Evolutionary conservation across 2,113 vertebrate genomes (phyloP).

Genomic region (Myotis lucifugus): DNA sequence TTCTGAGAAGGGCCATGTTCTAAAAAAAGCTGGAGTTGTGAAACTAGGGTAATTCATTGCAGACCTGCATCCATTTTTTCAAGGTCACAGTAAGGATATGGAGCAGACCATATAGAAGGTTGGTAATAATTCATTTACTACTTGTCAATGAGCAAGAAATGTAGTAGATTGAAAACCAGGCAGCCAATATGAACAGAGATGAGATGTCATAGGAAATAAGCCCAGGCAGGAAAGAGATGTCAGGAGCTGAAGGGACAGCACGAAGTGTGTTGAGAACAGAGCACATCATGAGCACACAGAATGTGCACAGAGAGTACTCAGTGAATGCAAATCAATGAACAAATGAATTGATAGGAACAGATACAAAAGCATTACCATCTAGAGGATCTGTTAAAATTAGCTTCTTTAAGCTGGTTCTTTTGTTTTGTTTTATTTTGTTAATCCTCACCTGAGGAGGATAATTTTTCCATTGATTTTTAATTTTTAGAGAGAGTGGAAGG

Average conservation of each 20-base stretch:
- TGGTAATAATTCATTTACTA: background rate
- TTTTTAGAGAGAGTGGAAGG: too few relatives aligned
- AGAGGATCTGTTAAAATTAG: background rate
- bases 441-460: too few relatives aligned
- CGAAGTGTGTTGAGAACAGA: background rate
- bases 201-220: background rate
- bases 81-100: background rate
- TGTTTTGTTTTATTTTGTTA: too few relatives aligned
- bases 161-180: background rate
- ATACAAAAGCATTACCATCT: background rate
- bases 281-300: accelerated
- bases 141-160: background rate
- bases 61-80: background rate
- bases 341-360: background rate
- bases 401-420: background rate
- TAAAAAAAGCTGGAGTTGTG: background rate
- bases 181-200: background rate
- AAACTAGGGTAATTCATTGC: background rate
- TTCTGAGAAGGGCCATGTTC: background rate
- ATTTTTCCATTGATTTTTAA: too few relatives aligned
- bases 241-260: background rate
- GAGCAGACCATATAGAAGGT: background rate
- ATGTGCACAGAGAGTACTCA: too few relatives aligned
- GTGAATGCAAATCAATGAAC: accelerated
- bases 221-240: too few relatives aligned